A percentile compares a stretch with the other conserved stretches of the same genome.
These are phyloP conservation scores for Abrostola tripartita DNA, from an alignment of 2,888 invertebrate genomes.

Conservation along the genomic window DNA sequence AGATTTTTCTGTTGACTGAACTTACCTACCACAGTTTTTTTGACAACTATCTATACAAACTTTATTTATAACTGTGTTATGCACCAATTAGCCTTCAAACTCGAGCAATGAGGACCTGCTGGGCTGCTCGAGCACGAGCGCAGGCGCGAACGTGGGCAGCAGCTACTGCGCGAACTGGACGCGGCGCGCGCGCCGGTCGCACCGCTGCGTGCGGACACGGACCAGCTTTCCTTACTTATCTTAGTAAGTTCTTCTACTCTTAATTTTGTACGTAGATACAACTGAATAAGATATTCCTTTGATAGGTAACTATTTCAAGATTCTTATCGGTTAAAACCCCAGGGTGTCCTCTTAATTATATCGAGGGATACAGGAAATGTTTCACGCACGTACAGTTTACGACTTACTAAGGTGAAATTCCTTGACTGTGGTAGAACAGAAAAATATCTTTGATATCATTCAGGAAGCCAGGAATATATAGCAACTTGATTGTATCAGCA, in stretches of 20 bases:
- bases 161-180: slow-evolving; percentile 48
- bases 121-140: slow-evolving; percentile 49
- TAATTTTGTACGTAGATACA: not conserved
- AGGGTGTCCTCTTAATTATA: no score
- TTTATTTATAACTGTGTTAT: not conserved
- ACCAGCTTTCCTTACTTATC: slow-evolving; percentile 64
- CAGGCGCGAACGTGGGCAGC: slow-evolving; percentile 38
- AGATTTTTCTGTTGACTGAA: no score
- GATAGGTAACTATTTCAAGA: not conserved
- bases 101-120: slow-evolving; percentile 32
- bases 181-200: slow-evolving; percentile 49
- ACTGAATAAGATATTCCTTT: not conserved
- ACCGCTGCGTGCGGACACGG: slow-evolving; percentile 25
- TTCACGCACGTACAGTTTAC: no score
- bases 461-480: no score
- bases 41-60: not conserved
- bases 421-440: no score
- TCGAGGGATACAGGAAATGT: no score
- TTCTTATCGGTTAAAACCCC: no score
- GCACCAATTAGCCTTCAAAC: slow-evolving; percentile 9
- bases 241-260: slow-evolving; percentile 42
- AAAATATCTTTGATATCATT: no score
- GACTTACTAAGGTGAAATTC: no score
- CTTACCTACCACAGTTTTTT: not conserved
- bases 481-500: no score